Evolutionary conservation across 1,140 invertebrate species (phyloP).

Genomic region (Sesamia nonagrioides): DNA sequence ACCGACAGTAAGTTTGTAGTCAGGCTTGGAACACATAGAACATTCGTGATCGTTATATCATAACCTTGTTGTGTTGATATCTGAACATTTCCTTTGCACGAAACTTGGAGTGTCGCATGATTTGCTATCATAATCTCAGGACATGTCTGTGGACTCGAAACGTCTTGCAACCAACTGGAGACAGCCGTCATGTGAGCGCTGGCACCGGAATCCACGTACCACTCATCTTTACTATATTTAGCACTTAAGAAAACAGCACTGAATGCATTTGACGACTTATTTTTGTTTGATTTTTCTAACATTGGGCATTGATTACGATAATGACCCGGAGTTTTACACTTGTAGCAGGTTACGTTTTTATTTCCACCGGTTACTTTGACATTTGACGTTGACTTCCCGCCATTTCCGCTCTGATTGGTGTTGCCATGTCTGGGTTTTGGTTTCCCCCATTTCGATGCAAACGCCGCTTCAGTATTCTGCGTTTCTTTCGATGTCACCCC

Average conservation of each 20-base stretch:
- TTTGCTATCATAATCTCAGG: background rate
- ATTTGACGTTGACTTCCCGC: background rate
- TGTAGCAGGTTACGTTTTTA: background rate
- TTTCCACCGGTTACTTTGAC: no score
- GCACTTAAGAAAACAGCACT: background rate
- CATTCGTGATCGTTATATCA: background rate
- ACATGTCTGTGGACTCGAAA: background rate
- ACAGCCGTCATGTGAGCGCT: background rate
- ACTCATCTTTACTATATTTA: background rate
- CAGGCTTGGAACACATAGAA: background rate
- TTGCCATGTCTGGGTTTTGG: background rate
- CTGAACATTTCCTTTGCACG: background rate
- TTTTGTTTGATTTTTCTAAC: background rate
- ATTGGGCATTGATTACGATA: background rate
- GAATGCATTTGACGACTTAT: background rate
- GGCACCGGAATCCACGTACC: background rate
- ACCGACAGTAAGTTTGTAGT: background rate
- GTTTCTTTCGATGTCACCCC: background rate
- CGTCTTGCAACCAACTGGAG: background rate
- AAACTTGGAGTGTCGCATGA: background rate
- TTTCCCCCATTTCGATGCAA: background rate
- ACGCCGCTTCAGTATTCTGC: background rate
- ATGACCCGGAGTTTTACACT: background rate
- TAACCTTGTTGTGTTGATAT: background rate
- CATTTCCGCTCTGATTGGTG: background rate